Percentiles rank a stretch among this genome's conserved stretches.
phyloP scores from a whole-genome alignment of 2,888 invertebrate genomes.

The Steinernema scapterisci region DNA sequence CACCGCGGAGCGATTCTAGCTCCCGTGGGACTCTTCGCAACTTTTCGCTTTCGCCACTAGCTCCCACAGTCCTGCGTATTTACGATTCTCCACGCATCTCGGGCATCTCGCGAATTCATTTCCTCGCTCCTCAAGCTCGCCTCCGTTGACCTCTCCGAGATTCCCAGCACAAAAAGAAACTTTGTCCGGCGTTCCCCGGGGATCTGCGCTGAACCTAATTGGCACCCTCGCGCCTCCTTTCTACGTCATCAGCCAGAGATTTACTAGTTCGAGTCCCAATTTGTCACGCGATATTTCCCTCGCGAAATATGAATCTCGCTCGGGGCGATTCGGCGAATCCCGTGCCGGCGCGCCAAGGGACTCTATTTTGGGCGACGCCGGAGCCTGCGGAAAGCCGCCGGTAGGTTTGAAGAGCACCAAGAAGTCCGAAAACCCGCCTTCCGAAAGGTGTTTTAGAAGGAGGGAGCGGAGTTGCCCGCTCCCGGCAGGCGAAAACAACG shows the following conservation, averaged over 20 bases:
- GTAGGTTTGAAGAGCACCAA: not conserved
- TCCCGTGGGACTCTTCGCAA: not conserved
- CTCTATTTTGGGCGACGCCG: not conserved
- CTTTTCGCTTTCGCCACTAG: not conserved
- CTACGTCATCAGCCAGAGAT: constrained; percentile 25
- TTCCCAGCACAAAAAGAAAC: not conserved
- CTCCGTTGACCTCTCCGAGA: not conserved
- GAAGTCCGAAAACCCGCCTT: not conserved
- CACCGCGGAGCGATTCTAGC: not conserved
- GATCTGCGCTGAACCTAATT: not conserved
- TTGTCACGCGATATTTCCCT: constrained; percentile 24
- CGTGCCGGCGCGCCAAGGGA: not conserved
- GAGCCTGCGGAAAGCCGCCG: not conserved
- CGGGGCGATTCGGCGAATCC: not conserved
- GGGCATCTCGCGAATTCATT: not conserved
- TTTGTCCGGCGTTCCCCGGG: not conserved
- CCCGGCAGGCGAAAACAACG: not conserved
- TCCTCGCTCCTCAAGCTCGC: not conserved
- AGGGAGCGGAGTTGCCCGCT: constrained; percentile 9
- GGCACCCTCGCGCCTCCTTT: not conserved
- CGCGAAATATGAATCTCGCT: constrained; percentile 15
- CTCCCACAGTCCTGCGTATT: not conserved
- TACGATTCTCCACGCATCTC: not conserved
- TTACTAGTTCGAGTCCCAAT: not conserved
- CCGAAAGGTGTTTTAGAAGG: constrained; percentile 19